These are phyloP conservation scores for Agelas oroides DNA, from an alignment of 37 sponge, comb jelly and placozoan genomes.

Conservation along the genomic window DNA sequence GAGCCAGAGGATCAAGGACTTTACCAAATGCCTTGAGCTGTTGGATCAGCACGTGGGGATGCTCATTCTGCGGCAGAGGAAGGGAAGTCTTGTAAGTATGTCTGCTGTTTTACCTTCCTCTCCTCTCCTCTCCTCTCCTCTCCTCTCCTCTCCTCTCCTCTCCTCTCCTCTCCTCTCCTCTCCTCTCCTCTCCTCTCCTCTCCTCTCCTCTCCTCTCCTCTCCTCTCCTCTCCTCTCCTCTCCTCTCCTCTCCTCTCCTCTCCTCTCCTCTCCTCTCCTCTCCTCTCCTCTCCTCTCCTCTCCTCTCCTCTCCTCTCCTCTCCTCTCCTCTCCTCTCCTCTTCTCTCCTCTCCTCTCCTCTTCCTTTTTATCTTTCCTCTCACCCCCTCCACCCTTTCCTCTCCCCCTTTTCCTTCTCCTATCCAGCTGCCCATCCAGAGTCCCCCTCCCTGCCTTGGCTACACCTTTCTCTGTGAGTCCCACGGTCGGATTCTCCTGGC, in stretches of 20 bases:
- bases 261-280: not conserved
- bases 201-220: not conserved
- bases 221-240: not conserved
- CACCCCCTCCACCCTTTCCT: too few species aligned
- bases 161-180: not conserved
- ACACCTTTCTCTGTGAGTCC: conserved; percentile 13
- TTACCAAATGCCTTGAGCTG: conserved; percentile 3
- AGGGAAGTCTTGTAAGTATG: conserved; percentile 10
- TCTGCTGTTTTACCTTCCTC: not conserved
- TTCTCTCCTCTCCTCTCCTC: too few species aligned
- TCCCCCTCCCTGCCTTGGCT: conserved; percentile 53
- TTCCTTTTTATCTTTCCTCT: not conserved
- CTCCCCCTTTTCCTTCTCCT: not conserved
- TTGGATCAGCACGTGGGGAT: conserved; percentile 32
- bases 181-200: not conserved
- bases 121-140: not conserved
- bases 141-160: not conserved
- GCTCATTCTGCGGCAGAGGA: conserved; percentile 13
- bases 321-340: conserved; percentile 8
- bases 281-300: conserved; percentile 1
- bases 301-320: not conserved
- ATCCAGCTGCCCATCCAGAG: conserved; percentile 42
- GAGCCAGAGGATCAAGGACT: conserved; percentile 21
- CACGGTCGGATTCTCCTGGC: conserved; percentile 22
- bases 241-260: not conserved